Evolutionary conservation across 2,797 vertebrate species (phyloP).

Genomic region (Hypotaenidia okinawae): DNA sequence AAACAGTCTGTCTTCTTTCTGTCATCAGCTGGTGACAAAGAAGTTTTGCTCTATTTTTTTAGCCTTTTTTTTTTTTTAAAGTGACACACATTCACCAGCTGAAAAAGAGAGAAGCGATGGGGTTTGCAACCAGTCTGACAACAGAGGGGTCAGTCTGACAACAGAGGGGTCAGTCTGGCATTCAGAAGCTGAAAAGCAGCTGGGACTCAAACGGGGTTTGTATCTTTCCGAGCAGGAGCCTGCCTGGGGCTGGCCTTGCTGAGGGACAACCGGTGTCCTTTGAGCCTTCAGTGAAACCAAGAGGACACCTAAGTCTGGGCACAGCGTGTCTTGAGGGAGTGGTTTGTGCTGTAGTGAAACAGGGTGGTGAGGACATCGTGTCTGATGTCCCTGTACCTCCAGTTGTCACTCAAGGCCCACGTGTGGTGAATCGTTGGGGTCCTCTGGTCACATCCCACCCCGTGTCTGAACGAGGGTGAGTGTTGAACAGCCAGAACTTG

Average conservation of each 20-base stretch:
- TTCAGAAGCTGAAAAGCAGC: not conserved
- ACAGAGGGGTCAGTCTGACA: not conserved
- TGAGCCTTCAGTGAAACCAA: not conserved
- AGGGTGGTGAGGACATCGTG: not conserved
- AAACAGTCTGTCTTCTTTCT: not conserved
- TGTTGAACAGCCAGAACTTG: not conserved
- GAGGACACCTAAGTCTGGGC: not conserved
- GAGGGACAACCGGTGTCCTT: not conserved
- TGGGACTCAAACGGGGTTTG: not conserved
- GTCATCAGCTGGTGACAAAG: not conserved
- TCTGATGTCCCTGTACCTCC: not conserved
- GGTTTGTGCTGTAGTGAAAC: not conserved
- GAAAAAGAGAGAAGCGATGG: not conserved
- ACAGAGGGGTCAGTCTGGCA: not conserved
- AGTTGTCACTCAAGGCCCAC: fast-evolving
- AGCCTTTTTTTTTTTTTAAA: not conserved
- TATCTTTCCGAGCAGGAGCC: not conserved
- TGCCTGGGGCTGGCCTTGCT: not conserved
- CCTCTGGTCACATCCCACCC: not conserved
- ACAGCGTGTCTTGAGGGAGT: fast-evolving
- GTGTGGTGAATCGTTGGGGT: not conserved
- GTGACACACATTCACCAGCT: not conserved
- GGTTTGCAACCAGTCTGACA: not conserved
- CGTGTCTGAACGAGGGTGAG: not conserved
- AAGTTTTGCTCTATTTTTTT: not conserved